Evolutionary conservation across 2,888 invertebrate species (phyloP).

Genomic region (Ferdinandea cuprea): DNA sequence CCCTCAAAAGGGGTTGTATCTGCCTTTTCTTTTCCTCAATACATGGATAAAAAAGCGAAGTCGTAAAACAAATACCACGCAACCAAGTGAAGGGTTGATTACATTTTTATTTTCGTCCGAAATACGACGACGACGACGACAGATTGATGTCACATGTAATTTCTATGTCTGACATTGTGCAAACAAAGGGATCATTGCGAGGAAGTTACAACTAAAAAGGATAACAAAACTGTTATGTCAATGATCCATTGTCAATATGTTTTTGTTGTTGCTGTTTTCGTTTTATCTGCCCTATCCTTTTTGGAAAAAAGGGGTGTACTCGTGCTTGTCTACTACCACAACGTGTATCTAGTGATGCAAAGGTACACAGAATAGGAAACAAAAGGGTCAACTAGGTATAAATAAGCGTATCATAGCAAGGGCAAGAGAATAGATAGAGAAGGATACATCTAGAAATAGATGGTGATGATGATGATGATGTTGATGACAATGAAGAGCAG

Average conservation of each 20-base stretch:
- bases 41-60: slow-evolving; percentile 6
- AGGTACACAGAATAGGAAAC: slow-evolving; percentile 24
- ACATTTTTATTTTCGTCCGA: slow-evolving; percentile 57
- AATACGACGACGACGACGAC: slow-evolving; percentile 56
- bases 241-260: slow-evolving; percentile 72
- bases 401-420: slow-evolving; percentile 69
- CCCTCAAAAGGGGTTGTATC: slow-evolving; percentile 49
- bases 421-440: slow-evolving; percentile 48
- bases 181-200: slow-evolving; percentile 1
- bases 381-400: slow-evolving; percentile 67
- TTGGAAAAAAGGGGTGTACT: slow-evolving; percentile 26
- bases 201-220: slow-evolving; percentile 16
- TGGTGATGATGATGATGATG: slow-evolving; percentile 18
- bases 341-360: background rate
- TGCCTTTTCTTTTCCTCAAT: slow-evolving; percentile 1
- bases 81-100: slow-evolving; percentile 51
- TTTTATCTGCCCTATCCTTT: background rate
- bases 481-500: slow-evolving; percentile 30
- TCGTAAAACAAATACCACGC: slow-evolving; percentile 43
- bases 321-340: background rate
- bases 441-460: background rate
- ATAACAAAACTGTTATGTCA: slow-evolving; percentile 66
- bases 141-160: slow-evolving; percentile 63
- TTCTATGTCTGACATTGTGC: slow-evolving; percentile 5
- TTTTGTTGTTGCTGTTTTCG: slow-evolving; percentile 31